These are phyloP conservation scores for Lepidonotus clava DNA, from an alignment of 2,888 invertebrate genomes.

Conservation along the genomic window DNA sequence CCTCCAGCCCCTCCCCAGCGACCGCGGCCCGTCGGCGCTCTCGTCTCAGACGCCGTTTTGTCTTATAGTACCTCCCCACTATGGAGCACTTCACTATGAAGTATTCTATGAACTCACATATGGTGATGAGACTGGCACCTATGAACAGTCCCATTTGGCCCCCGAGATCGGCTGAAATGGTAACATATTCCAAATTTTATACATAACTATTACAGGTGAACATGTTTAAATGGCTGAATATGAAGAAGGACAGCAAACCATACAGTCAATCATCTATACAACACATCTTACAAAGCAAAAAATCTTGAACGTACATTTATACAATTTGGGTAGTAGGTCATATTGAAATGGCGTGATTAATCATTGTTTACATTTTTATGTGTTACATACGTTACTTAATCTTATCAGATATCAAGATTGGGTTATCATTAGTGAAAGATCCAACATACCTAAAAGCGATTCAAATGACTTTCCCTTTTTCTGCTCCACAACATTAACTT, in stretches of 20 bases:
- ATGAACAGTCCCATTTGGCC: slow-evolving; percentile 21
- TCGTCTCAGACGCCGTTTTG: not conserved
- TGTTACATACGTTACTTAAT: too few species aligned
- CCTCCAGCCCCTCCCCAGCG: not conserved
- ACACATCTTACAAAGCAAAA: too few species aligned
- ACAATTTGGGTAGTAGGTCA: too few species aligned
- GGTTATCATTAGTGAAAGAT: not conserved
- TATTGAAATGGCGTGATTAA: too few species aligned
- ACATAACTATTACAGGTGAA: too few species aligned
- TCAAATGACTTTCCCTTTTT: slow-evolving; percentile 16
- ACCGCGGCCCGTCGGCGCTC: not conserved
- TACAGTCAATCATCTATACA: too few species aligned
- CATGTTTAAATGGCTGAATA: too few species aligned
- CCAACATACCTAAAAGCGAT: not conserved
- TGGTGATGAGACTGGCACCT: slow-evolving; percentile 6
- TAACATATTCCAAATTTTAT: too few species aligned
- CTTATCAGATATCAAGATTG: not conserved
- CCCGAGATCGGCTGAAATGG: slow-evolving; percentile 21
- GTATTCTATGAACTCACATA: slow-evolving; percentile 28
- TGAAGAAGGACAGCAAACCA: too few species aligned
- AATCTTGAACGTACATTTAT: too few species aligned
- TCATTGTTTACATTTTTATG: too few species aligned
- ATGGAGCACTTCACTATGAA: slow-evolving; percentile 11
- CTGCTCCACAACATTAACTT: not conserved
- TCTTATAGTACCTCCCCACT: not conserved